phyloP scores from a whole-genome alignment of 2,888 invertebrate genomes.

The Punctoribates punctum region DNA sequence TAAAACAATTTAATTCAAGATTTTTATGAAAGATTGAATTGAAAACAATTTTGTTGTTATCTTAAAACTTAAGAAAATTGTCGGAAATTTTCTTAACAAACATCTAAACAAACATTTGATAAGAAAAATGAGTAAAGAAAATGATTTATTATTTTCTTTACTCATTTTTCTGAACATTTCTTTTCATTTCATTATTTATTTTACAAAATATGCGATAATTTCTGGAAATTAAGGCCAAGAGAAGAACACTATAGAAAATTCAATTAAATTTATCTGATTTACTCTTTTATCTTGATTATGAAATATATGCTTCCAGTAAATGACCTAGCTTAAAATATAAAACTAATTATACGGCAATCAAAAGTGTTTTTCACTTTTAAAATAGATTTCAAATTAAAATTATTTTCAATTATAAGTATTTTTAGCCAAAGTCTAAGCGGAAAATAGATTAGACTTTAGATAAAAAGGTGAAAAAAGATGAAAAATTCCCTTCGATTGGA shows the following conservation, averaged over 20 bases:
- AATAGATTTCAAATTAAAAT: no score
- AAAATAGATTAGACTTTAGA: no score
- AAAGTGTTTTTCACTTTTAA: background rate
- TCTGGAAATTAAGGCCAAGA: background rate
- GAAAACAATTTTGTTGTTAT: no score
- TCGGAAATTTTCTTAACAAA: no score
- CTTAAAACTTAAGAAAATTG: no score
- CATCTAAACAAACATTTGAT: no score
- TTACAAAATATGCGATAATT: background rate
- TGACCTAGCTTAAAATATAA: background rate
- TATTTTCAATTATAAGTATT: no score
- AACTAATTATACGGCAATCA: background rate
- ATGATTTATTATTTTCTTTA: background rate
- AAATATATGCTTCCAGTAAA: background rate
- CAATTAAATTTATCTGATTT: background rate
- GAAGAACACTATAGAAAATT: background rate
- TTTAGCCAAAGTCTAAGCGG: no score
- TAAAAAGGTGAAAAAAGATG: no score
- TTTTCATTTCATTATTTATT: background rate
- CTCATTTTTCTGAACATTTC: background rate
- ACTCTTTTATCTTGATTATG: background rate
- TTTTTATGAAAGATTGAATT: no score
- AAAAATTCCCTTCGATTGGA: no score
- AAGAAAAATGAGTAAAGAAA: background rate
- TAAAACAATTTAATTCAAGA: no score